Percentiles rank a stretch among this genome's conserved stretches.
phyloP scores from a whole-genome alignment of 2,888 invertebrate species.

The Tenthredo mesomela region DNA sequence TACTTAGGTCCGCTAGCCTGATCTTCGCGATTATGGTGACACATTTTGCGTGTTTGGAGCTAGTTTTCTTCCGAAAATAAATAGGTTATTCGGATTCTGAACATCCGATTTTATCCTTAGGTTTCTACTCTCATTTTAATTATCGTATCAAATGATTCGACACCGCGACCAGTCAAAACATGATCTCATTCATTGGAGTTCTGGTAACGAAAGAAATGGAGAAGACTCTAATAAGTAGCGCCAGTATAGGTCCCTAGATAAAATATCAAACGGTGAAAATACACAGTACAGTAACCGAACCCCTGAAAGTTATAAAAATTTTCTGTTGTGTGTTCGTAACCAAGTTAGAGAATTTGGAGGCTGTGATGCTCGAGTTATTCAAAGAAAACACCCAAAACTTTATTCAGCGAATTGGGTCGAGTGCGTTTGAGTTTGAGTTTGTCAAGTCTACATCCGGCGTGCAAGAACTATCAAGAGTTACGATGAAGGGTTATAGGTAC shows the following conservation, averaged over 20 bases:
- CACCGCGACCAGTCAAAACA: not conserved
- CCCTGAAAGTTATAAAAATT: conserved; percentile 9
- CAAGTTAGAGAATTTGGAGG: conserved; percentile 28
- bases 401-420: conserved; percentile 49
- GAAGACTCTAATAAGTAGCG: not conserved
- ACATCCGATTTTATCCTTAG: not conserved
- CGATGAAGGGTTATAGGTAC: conserved; percentile 39
- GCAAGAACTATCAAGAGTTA: conserved; percentile 50
- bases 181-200: not conserved
- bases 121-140: not conserved
- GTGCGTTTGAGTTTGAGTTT: conserved; percentile 48
- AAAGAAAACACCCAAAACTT: conserved; percentile 50
- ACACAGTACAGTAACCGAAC: not conserved
- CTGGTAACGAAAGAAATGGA: not conserved
- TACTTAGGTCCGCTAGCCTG: not conserved
- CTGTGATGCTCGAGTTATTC: conserved; percentile 49
- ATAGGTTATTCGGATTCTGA: not conserved
- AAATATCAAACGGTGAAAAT: not conserved
- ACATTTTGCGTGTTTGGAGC: conserved; percentile 38
- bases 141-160: not conserved
- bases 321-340: conserved; percentile 10
- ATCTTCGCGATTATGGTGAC: conserved; percentile 15
- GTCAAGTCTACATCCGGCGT: conserved; percentile 49
- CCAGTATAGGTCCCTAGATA: not conserved
- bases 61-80: conserved; percentile 1